phyloP scores from a whole-genome alignment of 2,888 invertebrate species.

The Nezara viridula region DNA sequence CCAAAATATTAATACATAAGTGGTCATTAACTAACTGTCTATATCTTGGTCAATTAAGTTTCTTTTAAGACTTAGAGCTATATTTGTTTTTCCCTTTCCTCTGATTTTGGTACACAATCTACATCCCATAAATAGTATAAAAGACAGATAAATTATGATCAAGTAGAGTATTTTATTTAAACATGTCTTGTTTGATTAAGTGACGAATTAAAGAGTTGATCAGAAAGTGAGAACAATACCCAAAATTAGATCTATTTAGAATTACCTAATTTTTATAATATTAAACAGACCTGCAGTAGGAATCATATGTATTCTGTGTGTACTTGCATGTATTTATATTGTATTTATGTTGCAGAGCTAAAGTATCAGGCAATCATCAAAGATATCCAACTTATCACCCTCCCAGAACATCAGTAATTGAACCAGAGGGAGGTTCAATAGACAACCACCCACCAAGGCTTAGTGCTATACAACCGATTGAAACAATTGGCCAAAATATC shows the following conservation, averaged over 20 bases:
- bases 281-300: no score
- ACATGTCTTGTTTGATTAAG: no score
- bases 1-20: no score
- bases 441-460: neutral
- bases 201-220: no score
- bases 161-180: neutral
- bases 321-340: no score
- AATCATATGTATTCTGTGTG: no score
- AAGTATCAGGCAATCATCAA: constrained; percentile 34
- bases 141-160: neutral
- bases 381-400: constrained; percentile 50
- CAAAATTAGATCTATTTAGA: no score
- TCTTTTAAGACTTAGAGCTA: neutral
- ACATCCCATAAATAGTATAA: neutral
- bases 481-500: constrained; percentile 53
- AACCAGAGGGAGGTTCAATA: neutral
- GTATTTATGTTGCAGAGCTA: constrained; percentile 40
- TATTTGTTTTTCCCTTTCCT: neutral
- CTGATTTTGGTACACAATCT: neutral
- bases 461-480: constrained; percentile 53
- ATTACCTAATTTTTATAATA: no score
- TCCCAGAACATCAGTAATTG: constrained; percentile 48
- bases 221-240: no score
- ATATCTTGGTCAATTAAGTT: no score
- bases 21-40: no score